Conservation (phyloP, 2,113 vertebrate genomes). For the Pogona vitticeps region DNA sequence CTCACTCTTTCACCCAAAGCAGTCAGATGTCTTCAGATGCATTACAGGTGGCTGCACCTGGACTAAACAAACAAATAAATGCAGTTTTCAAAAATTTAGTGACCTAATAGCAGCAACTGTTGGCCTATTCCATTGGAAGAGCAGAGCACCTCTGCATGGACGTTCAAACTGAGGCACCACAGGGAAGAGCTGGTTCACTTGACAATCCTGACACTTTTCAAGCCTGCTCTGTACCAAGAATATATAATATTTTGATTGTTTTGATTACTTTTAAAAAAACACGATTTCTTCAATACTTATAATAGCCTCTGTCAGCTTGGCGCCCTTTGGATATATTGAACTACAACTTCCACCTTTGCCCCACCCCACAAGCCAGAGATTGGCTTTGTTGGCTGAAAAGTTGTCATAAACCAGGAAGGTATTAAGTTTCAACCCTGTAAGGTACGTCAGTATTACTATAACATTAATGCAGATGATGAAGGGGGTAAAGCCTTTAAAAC, state of each 20-base stretch:
- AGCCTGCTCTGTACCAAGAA: background rate
- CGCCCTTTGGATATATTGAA: background rate
- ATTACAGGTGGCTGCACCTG: background rate
- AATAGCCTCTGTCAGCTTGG: background rate
- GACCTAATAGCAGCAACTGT: background rate
- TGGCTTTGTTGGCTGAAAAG: too few species aligned
- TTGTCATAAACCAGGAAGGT: too few species aligned
- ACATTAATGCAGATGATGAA: background rate
- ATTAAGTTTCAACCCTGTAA: background rate
- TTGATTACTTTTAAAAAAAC: background rate
- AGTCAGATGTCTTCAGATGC: conserved; percentile 16
- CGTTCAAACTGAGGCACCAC: background rate
- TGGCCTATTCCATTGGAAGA: background rate
- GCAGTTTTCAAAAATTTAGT: background rate
- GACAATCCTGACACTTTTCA: background rate
- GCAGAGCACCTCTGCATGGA: background rate
- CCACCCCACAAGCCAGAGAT: too few species aligned
- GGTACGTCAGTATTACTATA: background rate
- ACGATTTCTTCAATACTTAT: background rate
- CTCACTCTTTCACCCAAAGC: conserved; percentile 57
- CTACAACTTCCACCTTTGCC: background rate
- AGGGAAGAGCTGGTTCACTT: background rate
- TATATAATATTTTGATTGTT: background rate
- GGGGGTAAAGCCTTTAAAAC: too few species aligned
- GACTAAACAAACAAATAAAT: conserved; percentile 25